Percentiles rank a stretch among this genome's conserved stretches.
These are phyloP conservation scores for Sanderia malayensis DNA, from an alignment of 30 jellyfish, hydroid and myxozoan species.

Conservation along the genomic window DNA sequence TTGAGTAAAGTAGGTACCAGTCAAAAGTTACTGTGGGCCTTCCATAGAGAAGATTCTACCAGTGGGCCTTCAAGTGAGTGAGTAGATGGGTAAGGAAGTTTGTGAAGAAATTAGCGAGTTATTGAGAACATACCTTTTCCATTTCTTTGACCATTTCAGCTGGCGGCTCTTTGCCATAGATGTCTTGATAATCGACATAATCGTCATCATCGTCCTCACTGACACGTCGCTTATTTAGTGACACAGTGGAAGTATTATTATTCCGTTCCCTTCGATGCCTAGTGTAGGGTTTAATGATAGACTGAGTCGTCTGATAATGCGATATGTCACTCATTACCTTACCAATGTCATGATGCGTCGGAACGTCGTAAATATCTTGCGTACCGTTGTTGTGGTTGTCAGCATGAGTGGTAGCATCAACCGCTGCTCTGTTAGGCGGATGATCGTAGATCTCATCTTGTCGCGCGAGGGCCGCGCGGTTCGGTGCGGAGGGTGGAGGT, in stretches of 20 bases:
- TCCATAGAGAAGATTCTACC: no score
- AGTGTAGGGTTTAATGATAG: constrained; percentile 33
- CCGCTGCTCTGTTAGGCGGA: background rate
- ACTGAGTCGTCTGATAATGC: constrained; percentile 34
- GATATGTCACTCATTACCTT: constrained; percentile 63
- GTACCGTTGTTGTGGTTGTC: no score
- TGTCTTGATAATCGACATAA: constrained; percentile 91
- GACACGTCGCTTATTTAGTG: background rate
- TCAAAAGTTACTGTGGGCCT: no score
- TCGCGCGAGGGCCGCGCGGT: constrained; percentile 16
- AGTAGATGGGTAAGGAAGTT: background rate
- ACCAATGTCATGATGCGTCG: constrained; percentile 68
- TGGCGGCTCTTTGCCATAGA: constrained; percentile 90
- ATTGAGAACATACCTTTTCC: constrained; percentile 57
- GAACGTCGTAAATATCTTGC: constrained; percentile 46
- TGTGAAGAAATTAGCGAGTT: background rate
- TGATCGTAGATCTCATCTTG: constrained; percentile 21
- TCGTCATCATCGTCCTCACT: constrained; percentile 72
- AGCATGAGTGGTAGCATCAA: background rate
- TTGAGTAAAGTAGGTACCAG: no score
- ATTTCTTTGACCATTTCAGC: constrained; percentile 66
- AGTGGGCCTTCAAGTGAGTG: background rate
- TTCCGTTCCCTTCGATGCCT: constrained; percentile 23
- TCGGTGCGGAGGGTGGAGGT: constrained; percentile 12
- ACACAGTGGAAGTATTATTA: background rate